These are phyloP conservation scores for Onychomys torridus DNA, from an alignment of 2,797 vertebrate species.

Conservation along the genomic window DNA sequence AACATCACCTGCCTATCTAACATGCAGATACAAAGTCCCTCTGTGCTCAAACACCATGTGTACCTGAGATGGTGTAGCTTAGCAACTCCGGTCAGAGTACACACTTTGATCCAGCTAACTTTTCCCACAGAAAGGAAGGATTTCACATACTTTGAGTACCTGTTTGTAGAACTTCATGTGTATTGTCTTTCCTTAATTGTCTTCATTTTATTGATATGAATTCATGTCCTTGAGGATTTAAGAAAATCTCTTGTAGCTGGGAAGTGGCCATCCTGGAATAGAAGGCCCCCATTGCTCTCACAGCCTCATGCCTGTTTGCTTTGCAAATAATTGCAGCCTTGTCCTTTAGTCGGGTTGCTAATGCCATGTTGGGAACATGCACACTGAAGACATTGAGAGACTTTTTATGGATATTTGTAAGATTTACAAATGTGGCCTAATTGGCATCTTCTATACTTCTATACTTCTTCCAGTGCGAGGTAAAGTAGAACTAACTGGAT, in stretches of 20 bases:
- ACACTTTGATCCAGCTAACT: neutral
- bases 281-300: neutral
- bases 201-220: conserved; percentile 9
- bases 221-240: conserved; percentile 21
- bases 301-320: conserved; percentile 48
- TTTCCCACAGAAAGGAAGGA: neutral
- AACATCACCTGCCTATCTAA: neutral
- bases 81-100: conserved; percentile 4
- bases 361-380: neutral
- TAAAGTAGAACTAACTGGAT: conserved; percentile 10
- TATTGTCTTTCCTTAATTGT: conserved; percentile 3
- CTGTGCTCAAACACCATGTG: neutral
- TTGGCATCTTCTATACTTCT: conserved; percentile 33
- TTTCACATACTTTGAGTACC: neutral
- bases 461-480: conserved; percentile 41
- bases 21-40: conserved; percentile 72
- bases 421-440: neutral
- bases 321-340: conserved; percentile 49
- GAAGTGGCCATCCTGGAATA: conserved; percentile 35
- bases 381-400: neutral
- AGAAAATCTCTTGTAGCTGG: neutral
- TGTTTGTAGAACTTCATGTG: neutral
- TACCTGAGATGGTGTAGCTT: neutral
- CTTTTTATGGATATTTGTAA: neutral
- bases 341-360: conserved; percentile 9